phyloP scores from a whole-genome alignment of 2,888 invertebrate species.

The Hydropsyche betteni region DNA sequence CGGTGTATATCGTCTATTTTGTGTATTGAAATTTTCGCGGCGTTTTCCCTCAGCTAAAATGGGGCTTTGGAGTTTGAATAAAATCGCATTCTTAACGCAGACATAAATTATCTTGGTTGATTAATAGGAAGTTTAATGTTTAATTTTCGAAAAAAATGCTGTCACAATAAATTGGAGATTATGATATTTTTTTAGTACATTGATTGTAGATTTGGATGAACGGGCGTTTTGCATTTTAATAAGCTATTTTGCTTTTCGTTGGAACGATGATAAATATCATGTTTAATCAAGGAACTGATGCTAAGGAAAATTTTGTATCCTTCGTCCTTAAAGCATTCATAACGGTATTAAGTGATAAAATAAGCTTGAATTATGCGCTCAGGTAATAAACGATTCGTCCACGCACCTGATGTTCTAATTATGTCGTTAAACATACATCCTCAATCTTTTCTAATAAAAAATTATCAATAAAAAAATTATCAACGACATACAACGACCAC shows the following conservation, averaged over 20 bases:
- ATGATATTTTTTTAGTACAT: too few relatives aligned
- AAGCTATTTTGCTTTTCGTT: slow-evolving; percentile 23
- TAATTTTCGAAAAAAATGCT: too few relatives aligned
- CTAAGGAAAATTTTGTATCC: not conserved
- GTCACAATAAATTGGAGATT: too few relatives aligned
- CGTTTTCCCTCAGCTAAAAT: too few relatives aligned
- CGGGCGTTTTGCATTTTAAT: slow-evolving; percentile 1
- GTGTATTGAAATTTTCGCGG: too few relatives aligned
- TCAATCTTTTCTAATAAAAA: slow-evolving; percentile 10
- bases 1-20: too few relatives aligned
- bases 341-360: slow-evolving; percentile 44
- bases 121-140: too few relatives aligned
- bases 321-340: slow-evolving; percentile 40
- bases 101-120: too few relatives aligned
- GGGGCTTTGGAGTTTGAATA: too few relatives aligned
- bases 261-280: slow-evolving; percentile 12
- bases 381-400: slow-evolving; percentile 45
- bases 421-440: slow-evolving; percentile 7
- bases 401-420: slow-evolving; percentile 43
- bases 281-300: slow-evolving; percentile 12
- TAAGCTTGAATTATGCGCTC: slow-evolving; percentile 41
- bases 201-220: not conserved
- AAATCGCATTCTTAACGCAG: too few relatives aligned
- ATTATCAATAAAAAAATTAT: too few relatives aligned
- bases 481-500: too few relatives aligned